Base-by-base conservation (phyloP, 2,113 vertebrate species). In the Clinocottus analis region DNA sequence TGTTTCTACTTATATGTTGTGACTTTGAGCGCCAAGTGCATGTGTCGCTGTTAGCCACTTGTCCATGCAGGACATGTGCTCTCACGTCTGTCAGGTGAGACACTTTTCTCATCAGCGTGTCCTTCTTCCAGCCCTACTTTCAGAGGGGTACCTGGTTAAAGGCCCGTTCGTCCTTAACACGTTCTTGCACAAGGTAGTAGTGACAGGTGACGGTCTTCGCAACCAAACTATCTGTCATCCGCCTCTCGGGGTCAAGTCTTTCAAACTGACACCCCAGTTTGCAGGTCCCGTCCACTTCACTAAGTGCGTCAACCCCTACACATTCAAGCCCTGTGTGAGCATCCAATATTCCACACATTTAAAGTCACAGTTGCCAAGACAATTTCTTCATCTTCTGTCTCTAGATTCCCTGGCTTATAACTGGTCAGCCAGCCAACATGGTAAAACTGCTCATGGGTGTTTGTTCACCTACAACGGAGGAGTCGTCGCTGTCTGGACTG, bases 221-320 rank as follows among this genome's bases (percentile, higher is more conserved):
- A 69, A 37, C 41, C 41, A 49, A 39, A 63, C 23, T 21, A 47
- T 55, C n/a, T 12, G 0, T 51, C 49, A 59, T 59, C n/a, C 39
- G 11, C 25, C 16, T 72, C 10, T 72, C 33, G 41, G 12, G 47
- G 72, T 70, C 29, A 39, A 58, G 31, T 71, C 45, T 19, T 37
- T 29, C 3, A 43, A 55, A 29, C 47, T 29, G 14, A 39, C 60
- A 47, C 17, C 41, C 37, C 61, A 27, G 23, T 62, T 75, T 47
- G 21, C 6, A 2, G 55, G 53, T 41, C 63, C 33, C 3, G 1
- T 68, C 16, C 33, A 41, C 19, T 43, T 73, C 25, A 39, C 60
- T 43, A 61, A 75, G 53, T 43, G 67, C 47, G 55, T 65, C 72
- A 64, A 27, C 27, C 37, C 33, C 45, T 21, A n/a, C 27, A 37